phyloP scores from a whole-genome alignment of 2,113 vertebrate genomes.

The Pelecanus crispus region DNA sequence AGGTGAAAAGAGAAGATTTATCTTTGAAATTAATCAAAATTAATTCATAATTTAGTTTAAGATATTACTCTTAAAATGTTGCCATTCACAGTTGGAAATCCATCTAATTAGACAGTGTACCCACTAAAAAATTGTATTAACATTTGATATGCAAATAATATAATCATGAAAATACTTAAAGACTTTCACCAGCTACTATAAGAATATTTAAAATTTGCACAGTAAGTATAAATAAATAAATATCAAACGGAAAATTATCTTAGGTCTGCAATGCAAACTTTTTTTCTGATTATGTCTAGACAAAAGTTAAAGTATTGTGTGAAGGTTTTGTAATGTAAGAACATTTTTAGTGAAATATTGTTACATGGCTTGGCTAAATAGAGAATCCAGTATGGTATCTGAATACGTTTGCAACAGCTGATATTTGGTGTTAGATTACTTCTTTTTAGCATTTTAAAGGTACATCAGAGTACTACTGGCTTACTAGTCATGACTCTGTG shows the following conservation, averaged over 20 bases:
- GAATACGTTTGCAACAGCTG: background rate
- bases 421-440: background rate
- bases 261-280: background rate
- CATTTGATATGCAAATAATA: background rate
- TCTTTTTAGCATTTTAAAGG: background rate
- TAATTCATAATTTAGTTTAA: background rate
- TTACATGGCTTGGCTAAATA: background rate
- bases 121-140: background rate
- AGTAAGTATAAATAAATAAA: background rate
- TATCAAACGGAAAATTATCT: background rate
- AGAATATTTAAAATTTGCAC: background rate
- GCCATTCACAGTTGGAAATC: background rate
- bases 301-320: background rate
- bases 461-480: background rate
- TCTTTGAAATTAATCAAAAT: background rate
- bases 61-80: background rate
- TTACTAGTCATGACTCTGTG: background rate
- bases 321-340: background rate
- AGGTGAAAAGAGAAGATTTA: background rate
- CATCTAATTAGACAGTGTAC: background rate
- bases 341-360: background rate
- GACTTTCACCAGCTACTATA: background rate
- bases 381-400: background rate
- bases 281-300: background rate
- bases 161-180: background rate